A percentile compares a stretch with the other conserved stretches of the same genome.
Evolutionary conservation across 1,140 invertebrate species (phyloP).

Genomic region (Tetraneura akinire): DNA sequence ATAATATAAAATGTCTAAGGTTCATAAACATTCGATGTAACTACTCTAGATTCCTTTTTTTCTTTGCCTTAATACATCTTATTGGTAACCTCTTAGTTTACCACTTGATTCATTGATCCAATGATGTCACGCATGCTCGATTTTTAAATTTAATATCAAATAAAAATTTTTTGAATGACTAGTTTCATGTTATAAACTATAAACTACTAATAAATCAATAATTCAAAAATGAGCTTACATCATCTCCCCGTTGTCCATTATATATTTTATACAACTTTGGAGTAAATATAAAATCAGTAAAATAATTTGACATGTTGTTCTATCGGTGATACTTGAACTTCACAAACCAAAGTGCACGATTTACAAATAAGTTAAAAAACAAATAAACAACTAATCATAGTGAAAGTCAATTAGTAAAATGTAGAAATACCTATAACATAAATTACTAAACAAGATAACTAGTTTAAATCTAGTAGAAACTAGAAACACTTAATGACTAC

Average conservation of each 20-base stretch:
- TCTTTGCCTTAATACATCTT: too few relatives aligned
- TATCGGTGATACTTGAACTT: background rate
- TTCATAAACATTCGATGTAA: too few relatives aligned
- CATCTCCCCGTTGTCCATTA: constrained; percentile 59
- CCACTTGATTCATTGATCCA: too few relatives aligned
- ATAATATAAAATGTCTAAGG: too few relatives aligned
- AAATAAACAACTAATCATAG: background rate
- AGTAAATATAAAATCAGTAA: constrained; percentile 65
- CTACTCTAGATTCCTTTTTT: too few relatives aligned
- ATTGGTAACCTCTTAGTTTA: too few relatives aligned
- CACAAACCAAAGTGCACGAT: background rate
- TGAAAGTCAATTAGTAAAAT: constrained; percentile 7
- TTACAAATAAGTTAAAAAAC: background rate
- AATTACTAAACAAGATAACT: background rate
- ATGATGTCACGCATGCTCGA: too few relatives aligned
- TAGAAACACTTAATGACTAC: too few relatives aligned
- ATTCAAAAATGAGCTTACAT: constrained; percentile 56
- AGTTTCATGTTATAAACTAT: too few relatives aligned
- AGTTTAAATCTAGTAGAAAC: background rate
- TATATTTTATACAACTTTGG: constrained; percentile 70
- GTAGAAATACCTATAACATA: background rate
- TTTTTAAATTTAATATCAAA: too few relatives aligned
- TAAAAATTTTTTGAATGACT: too few relatives aligned
- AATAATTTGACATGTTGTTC: constrained; percentile 25
- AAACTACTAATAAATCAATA: too few relatives aligned